Conservation (phyloP, 2,888 invertebrate genomes). For the Eilema sororculum region DNA sequence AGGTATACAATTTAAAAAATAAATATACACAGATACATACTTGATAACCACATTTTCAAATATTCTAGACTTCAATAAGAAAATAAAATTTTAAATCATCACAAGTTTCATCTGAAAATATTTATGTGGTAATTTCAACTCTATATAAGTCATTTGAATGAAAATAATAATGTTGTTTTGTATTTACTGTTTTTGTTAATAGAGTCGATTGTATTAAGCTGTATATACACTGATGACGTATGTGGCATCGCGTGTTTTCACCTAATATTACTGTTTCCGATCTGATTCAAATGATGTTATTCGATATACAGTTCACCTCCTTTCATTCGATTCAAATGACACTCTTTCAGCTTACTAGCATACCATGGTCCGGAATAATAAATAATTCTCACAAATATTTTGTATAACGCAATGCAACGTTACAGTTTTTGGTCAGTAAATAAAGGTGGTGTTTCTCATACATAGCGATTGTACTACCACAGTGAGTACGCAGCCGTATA, state of each 20-base stretch:
- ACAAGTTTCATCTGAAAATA: neutral
- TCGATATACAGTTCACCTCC: neutral
- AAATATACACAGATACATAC: slow-evolving; percentile 12
- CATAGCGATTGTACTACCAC: neutral
- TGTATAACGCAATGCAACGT: neutral
- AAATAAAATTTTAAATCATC: slow-evolving; percentile 12
- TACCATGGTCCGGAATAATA: neutral
- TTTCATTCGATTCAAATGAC: too few species aligned
- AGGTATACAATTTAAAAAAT: slow-evolving; percentile 17
- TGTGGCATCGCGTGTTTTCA: neutral
- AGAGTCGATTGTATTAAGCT: slow-evolving; percentile 9
- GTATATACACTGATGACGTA: slow-evolving; percentile 10
- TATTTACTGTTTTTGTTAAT: slow-evolving; percentile 13
- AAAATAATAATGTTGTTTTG: slow-evolving; percentile 6
- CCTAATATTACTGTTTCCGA: neutral
- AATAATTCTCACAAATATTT: neutral
- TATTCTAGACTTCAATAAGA: slow-evolving; percentile 9
- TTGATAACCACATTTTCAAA: slow-evolving; percentile 18
- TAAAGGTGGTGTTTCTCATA: neutral
- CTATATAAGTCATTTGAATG: slow-evolving; percentile 14
- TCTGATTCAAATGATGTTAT: neutral
- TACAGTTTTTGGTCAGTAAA: neutral
- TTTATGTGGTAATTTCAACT: neutral
- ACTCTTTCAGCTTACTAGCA: neutral
- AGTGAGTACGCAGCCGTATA: slow-evolving; percentile 17